Evolutionary conservation across 2,888 invertebrate genomes (phyloP).

Genomic region (Cryptus viduatorius): DNA sequence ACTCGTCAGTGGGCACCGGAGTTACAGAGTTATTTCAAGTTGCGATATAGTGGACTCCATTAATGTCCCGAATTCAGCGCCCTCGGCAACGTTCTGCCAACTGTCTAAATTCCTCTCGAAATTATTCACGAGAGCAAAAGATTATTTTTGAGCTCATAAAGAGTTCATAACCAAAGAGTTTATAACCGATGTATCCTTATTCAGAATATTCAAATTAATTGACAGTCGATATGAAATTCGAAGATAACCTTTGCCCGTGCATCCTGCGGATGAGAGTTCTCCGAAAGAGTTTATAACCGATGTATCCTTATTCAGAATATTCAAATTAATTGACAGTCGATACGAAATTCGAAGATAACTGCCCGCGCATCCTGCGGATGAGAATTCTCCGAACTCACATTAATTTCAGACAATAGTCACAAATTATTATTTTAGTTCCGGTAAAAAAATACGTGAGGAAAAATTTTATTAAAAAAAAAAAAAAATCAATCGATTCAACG

Average conservation of each 20-base stretch:
- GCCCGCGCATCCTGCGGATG: background rate
- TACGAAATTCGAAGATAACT: background rate
- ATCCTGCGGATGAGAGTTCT: too few relatives aligned
- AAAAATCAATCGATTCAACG: background rate
- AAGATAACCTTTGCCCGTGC: background rate
- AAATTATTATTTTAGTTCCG: background rate
- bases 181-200: background rate
- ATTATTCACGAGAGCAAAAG: constrained; percentile 11
- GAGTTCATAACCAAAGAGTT: background rate
- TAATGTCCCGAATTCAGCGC: background rate
- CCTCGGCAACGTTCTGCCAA: background rate
- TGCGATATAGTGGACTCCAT: background rate
- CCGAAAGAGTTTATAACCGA: background rate
- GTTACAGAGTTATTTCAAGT: background rate
- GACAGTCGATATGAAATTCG: background rate
- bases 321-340: background rate
- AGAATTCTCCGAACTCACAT: too few relatives aligned
- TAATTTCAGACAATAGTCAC: background rate
- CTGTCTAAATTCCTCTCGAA: background rate
- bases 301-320: background rate
- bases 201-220: background rate
- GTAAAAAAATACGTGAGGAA: background rate
- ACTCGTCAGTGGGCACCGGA: constrained; percentile 39
- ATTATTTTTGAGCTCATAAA: constrained; percentile 19
- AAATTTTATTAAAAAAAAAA: background rate